Base-by-base conservation (phyloP, 2,888 invertebrate species). In the Marronus borbonicus region DNA sequence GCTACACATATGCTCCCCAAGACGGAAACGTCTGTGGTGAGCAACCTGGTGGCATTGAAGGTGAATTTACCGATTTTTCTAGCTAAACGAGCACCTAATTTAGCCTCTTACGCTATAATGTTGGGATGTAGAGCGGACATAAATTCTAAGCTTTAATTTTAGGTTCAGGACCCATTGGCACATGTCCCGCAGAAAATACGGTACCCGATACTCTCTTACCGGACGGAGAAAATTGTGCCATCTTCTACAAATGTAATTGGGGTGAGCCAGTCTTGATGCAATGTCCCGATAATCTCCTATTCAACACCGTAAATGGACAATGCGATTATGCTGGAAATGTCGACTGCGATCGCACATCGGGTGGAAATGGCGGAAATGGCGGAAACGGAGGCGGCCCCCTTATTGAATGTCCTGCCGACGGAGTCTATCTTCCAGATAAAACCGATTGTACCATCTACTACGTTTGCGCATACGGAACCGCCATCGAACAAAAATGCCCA, bases 91-190 rank as follows among this genome's bases (percentile, higher is more conserved):
- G 8, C 44, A 44, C 8, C 8, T 12, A 44, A 44, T 44, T 39
- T 39, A 10, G 31, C 4, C 39, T 39, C 10, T 10, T 39, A 5
- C 39, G 5, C 1, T 39, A 10, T 39, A 10, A 39, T 39, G 10
- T 5, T 39, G 10, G 44, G 8, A 7, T 55, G 1, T 12, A 10
- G 1, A 7, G 14, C 31, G n/a, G 49, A 12, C 4, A 14, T 28
- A 52, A 50, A 50, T 28, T 50, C 10, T 3, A 39, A 14, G 8
- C 8, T 24, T 20, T 76, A 17, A 50, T 76, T 70, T 1, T 20
- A 77, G 77, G 28, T 8, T 64, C 50, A n/a, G 70, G 62, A 36
- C 69, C 70, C 10, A 55, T 58, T 69, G 69, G 62, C 12, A 28
- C 36, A 3, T 77, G 77, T 31, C 77, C 77, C 17, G 28, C 39